Percentiles rank a stretch among this genome's conserved stretches.
Evolutionary conservation across 1,140 invertebrate species (phyloP).

Genomic region (Apolygus lucorum): DNA sequence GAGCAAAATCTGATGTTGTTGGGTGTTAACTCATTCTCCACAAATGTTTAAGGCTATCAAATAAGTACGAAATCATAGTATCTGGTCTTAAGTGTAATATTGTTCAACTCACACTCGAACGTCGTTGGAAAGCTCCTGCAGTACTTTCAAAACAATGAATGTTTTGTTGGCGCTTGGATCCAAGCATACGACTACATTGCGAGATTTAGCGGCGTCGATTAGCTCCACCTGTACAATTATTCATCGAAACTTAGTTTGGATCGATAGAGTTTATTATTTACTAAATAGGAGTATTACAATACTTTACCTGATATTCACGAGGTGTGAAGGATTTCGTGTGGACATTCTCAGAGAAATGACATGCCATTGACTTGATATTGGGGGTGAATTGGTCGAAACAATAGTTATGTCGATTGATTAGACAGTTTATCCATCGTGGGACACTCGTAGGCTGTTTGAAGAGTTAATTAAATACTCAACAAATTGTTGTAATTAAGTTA

Average conservation of each 20-base stretch:
- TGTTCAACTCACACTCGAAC: constrained; percentile 40
- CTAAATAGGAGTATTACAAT: neutral
- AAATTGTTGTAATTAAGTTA: too few relatives aligned
- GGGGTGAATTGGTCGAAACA: too few relatives aligned
- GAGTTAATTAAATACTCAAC: too few relatives aligned
- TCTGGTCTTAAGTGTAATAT: too few relatives aligned
- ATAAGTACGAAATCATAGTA: too few relatives aligned
- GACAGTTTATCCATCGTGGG: too few relatives aligned
- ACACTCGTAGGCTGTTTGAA: too few relatives aligned
- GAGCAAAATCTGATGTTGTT: too few relatives aligned
- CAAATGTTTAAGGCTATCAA: too few relatives aligned
- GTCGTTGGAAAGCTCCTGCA: constrained; percentile 59
- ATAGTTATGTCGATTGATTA: too few relatives aligned
- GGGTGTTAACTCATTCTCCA: too few relatives aligned
- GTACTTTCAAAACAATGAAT: constrained; percentile 79
- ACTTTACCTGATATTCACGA: constrained; percentile 56
- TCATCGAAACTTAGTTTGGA: neutral
- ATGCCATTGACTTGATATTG: constrained; percentile 50
- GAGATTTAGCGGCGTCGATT: constrained; percentile 63
- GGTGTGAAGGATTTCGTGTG: constrained; percentile 63
- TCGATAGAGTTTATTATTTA: neutral
- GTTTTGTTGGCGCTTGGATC: constrained; percentile 73
- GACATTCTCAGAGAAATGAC: constrained; percentile 52
- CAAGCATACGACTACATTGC: constrained; percentile 77
- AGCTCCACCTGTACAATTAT: constrained; percentile 57